These are phyloP conservation scores for Talpa occidentalis DNA, from an alignment of 2,113 vertebrate species.

Conservation along the genomic window DNA sequence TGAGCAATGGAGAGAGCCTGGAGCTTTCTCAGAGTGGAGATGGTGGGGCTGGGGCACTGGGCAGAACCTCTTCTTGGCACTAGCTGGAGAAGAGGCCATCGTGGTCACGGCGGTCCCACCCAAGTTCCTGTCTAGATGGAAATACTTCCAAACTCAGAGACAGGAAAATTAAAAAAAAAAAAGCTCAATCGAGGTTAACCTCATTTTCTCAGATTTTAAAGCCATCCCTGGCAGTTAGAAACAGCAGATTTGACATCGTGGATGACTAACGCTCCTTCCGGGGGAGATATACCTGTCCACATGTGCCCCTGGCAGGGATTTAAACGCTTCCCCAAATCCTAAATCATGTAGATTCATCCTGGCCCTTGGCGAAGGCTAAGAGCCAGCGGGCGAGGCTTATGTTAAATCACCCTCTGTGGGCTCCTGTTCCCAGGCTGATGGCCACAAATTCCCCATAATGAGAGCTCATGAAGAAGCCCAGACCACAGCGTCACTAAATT, in stretches of 20 bases:
- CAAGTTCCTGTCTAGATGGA: neutral
- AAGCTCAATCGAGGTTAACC: neutral
- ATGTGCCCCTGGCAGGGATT: conserved; percentile 31
- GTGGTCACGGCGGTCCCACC: neutral
- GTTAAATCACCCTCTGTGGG: conserved; percentile 55
- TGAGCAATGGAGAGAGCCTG: neutral
- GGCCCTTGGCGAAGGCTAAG: neutral
- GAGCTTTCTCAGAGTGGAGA: neutral
- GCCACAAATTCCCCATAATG: conserved; percentile 77
- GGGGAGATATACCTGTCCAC: conserved; percentile 41
- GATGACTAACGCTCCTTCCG: neutral
- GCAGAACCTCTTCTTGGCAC: neutral
- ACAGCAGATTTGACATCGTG: neutral
- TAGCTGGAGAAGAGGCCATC: neutral
- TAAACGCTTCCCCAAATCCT: neutral
- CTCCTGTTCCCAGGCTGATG: neutral
- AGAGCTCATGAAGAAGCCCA: conserved; percentile 71
- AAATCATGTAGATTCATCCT: conserved; percentile 62
- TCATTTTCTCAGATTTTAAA: neutral
- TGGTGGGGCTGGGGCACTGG: neutral
- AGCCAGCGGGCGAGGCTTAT: neutral
- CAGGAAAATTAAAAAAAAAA: neutral
- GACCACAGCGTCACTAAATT: conserved; percentile 68
- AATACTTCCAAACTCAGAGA: neutral
- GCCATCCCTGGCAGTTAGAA: neutral